These are phyloP conservation scores for Philopotamus ludificatus DNA, from an alignment of 1,140 invertebrate genomes.

Conservation along the genomic window DNA sequence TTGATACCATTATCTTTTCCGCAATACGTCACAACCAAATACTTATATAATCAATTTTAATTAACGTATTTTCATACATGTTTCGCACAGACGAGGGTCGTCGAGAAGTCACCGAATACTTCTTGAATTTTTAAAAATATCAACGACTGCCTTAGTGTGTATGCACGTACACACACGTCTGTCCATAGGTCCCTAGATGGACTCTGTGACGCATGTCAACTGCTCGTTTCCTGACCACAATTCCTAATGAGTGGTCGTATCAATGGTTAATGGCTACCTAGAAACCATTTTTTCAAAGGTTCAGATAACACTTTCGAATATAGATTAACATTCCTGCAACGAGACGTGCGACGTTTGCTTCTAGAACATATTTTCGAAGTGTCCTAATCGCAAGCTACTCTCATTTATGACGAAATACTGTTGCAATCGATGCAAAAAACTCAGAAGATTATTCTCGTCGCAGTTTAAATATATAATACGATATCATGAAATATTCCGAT, in stretches of 20 bases:
- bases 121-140: neutral
- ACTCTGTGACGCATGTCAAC: constrained; percentile 20
- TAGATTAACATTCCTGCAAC: too few species aligned
- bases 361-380: too few species aligned
- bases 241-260: constrained; percentile 31
- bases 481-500: too few species aligned
- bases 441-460: too few species aligned
- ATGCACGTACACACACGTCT: neutral
- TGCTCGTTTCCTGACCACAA: constrained; percentile 36
- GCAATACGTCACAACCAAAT: neutral
- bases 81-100: neutral
- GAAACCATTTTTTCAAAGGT: neutral
- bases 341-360: too few species aligned
- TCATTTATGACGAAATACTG: too few species aligned
- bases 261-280: neutral
- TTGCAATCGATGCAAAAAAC: too few species aligned
- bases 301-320: too few species aligned
- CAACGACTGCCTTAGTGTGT: too few species aligned
- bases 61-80: neutral
- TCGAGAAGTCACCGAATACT: neutral
- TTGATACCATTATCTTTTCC: neutral
- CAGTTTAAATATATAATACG: too few species aligned
- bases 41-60: too few species aligned
- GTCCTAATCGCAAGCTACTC: too few species aligned
- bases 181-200: constrained; percentile 22